phyloP scores from a whole-genome alignment of 2,888 invertebrate genomes.

The Gnatocerus cornutus region DNA sequence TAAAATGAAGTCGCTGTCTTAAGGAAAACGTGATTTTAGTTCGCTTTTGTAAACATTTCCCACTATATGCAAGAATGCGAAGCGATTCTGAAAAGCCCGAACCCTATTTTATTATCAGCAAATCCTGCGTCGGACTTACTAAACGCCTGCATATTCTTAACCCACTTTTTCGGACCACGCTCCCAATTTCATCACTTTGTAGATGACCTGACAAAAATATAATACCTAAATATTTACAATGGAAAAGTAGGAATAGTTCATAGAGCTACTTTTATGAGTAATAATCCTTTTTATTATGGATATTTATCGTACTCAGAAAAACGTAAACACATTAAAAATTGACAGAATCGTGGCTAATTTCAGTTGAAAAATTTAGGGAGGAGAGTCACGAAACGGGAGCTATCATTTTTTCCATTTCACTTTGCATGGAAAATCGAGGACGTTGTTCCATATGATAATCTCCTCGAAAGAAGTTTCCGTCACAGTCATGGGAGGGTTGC shows the following conservation, averaged over 20 bases:
- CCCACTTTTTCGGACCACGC: slow-evolving; percentile 9
- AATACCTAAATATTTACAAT: slow-evolving; percentile 28
- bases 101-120: too few species aligned
- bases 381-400: slow-evolving; percentile 20
- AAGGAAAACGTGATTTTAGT: slow-evolving; percentile 7
- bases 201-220: slow-evolving; percentile 18
- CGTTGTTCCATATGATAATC: slow-evolving; percentile 23
- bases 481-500: slow-evolving; percentile 10
- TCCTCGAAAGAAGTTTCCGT: slow-evolving; percentile 4
- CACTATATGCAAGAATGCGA: neutral
- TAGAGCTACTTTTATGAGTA: slow-evolving; percentile 24
- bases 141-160: slow-evolving; percentile 2
- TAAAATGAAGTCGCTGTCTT: slow-evolving; percentile 35
- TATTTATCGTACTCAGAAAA: slow-evolving; percentile 34
- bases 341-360: slow-evolving; percentile 13
- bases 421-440: slow-evolving; percentile 1
- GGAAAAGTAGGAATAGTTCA: slow-evolving; percentile 17
- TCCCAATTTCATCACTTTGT: slow-evolving; percentile 9
- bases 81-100: too few species aligned
- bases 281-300: slow-evolving; percentile 29
- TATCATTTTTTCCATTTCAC: slow-evolving; percentile 14
- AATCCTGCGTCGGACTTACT: too few species aligned
- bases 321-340: slow-evolving; percentile 41
- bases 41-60: slow-evolving; percentile 16
- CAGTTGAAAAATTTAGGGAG: slow-evolving; percentile 20